Evolutionary conservation across 2,113 vertebrate genomes (phyloP).

Genomic region (Hymenochirus boettgeri): DNA sequence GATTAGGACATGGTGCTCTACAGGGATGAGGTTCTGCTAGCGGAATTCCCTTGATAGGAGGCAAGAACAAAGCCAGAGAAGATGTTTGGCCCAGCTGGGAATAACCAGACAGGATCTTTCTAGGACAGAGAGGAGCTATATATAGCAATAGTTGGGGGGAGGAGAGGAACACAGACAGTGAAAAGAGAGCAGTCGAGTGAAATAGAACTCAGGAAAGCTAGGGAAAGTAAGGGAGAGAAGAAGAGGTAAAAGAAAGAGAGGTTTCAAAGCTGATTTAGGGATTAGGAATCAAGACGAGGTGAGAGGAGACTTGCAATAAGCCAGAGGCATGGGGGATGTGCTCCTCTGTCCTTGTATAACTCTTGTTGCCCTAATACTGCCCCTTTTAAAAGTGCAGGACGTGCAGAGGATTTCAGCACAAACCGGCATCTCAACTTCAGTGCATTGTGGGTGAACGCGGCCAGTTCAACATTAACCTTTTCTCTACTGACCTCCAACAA

Average conservation of each 20-base stretch:
- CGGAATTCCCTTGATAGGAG: slow-evolving; percentile 18
- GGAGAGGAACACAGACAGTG: neutral
- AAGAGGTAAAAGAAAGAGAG: neutral
- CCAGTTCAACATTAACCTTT: neutral
- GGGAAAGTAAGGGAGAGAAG: neutral
- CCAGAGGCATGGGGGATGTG: neutral
- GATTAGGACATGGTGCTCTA: neutral
- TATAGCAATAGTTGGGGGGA: slow-evolving; percentile 8
- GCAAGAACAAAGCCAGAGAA: slow-evolving; percentile 26
- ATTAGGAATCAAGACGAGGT: neutral
- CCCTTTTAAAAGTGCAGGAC: no score
- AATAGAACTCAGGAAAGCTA: neutral
- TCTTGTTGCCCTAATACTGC: slow-evolving; percentile 18
- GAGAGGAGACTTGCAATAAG: slow-evolving; percentile 8
- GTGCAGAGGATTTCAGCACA: neutral
- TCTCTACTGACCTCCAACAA: neutral
- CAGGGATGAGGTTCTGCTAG: slow-evolving; percentile 8
- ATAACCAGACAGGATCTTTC: slow-evolving; percentile 39
- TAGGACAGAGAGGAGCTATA: slow-evolving; percentile 25
- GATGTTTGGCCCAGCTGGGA: slow-evolving; percentile 30
- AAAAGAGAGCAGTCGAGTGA: neutral
- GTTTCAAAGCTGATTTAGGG: neutral
- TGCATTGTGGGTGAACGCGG: no score
- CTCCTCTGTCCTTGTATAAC: slow-evolving; percentile 35
- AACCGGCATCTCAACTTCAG: no score